These are phyloP conservation scores for Fregetta grallaria DNA, from an alignment of 2,113 vertebrate species.

Conservation along the genomic window DNA sequence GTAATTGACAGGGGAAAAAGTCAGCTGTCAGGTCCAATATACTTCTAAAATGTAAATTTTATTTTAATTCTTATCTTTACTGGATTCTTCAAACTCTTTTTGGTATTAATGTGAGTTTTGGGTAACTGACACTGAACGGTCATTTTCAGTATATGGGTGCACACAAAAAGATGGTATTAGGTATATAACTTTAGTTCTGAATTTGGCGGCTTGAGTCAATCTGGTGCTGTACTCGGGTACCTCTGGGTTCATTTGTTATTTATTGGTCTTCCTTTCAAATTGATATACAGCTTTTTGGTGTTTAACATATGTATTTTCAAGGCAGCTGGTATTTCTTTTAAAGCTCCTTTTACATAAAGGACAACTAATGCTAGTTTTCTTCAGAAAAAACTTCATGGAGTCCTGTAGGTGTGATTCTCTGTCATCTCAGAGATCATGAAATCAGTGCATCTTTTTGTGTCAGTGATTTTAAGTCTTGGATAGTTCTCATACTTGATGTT, in stretches of 20 bases:
- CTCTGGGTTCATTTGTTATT: accelerated
- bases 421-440: not conserved
- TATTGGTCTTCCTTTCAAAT: not conserved
- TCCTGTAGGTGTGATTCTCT: not conserved
- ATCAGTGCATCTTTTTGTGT: not conserved
- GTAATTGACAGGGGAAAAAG: not conserved
- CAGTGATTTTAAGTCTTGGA: not conserved
- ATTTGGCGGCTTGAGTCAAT: not conserved
- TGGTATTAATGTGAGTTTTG: not conserved
- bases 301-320: not conserved
- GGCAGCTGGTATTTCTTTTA: not conserved
- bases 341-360: not conserved
- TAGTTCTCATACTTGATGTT: not conserved
- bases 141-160: not conserved
- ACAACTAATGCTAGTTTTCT: not conserved
- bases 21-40: not conserved
- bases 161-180: not conserved
- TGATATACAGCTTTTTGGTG: not conserved
- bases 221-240: not conserved
- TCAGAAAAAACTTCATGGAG: not conserved
- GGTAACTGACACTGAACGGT: not conserved
- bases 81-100: not conserved
- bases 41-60: not conserved
- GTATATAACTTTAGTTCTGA: not conserved
- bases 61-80: not conserved